Base-by-base conservation (phyloP, 2,888 invertebrate species). In the Noctua fimbriata region DNA sequence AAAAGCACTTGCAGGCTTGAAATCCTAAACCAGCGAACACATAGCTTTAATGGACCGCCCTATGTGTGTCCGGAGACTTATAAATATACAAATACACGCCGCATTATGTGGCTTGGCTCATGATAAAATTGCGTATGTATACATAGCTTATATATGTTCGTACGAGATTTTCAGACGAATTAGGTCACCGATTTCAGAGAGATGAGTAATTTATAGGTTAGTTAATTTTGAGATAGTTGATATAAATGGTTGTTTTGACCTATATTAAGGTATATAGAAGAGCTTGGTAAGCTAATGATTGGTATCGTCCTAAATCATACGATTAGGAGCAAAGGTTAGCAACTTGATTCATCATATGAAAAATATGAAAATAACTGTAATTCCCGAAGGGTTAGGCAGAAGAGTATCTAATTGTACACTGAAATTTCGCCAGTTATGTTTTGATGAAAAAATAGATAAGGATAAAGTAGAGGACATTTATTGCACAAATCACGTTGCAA, bases 1-100 rank as follows among this genome's bases (percentile, higher is more conserved):
- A 90, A 92, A 93, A 92, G 91, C 90, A 81, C 88, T 92, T 89
- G 86, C 79, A 76, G 80, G 79, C 80, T 81, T 85, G 88, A 88
- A 90, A 90, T 90, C 88, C 89, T 89, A 89, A 89, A 86, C 88
- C 80, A 77, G 86, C 78, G 67, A 76, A 84, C 81, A 83, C 41
- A 76, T 73, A 81, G 85, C 84, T 87, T 84, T 89, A 91, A 88
- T 91, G 89, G 85, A 77, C 80, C 65, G 49, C 83, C 85, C 77
- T 89, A 88, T 90, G 83, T 87, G 85, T 82, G 80, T 76, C 81
- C 36, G 71, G 89, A 87, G 89, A 89, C 87, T 86, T 84, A 83
- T 88, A 84, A 86, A 86, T 82, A 80, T 70, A 71, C 24, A 84
- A 86, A 85, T 82, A 80, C 73, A 71, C 41, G n/a, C 49, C 75